Percentiles rank a stretch among this genome's conserved stretches.
Evolutionary conservation across 1,140 invertebrate genomes (phyloP).

Genomic region (Drosophila quadrilineata): DNA sequence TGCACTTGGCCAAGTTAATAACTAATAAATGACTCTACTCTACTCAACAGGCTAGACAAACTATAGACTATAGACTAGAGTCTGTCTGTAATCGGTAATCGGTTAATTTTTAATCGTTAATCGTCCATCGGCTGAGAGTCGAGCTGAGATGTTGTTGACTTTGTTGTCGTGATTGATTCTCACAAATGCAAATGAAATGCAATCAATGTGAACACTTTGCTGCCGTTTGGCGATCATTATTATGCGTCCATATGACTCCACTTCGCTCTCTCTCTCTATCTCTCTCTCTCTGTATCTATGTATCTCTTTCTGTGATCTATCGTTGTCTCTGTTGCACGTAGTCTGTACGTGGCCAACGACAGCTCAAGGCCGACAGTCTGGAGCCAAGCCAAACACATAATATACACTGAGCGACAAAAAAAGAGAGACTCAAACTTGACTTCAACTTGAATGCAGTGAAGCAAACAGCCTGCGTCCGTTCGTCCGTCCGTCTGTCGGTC

Average conservation of each 20-base stretch:
- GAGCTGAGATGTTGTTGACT: not conserved
- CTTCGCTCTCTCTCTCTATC: conserved; percentile 74
- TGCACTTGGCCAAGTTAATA: conserved; percentile 48
- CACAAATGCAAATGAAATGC: conserved; percentile 76
- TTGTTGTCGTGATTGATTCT: conserved; percentile 62
- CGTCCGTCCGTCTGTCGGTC: not conserved
- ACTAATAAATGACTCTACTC: conserved; percentile 42
- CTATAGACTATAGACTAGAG: conserved; percentile 2
- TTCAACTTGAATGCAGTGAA: conserved; percentile 14
- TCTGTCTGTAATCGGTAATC: not conserved
- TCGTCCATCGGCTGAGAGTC: not conserved
- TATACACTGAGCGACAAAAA: not conserved
- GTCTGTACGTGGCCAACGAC: conserved; percentile 58
- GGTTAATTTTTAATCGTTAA: no score
- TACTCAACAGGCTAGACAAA: conserved; percentile 22
- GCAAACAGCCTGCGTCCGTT: no score
- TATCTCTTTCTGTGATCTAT: no score
- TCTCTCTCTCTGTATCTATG: no score
- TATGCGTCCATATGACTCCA: conserved; percentile 57
- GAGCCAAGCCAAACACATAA: conserved; percentile 9
- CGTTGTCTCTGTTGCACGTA: no score
- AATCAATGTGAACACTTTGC: conserved; percentile 61
- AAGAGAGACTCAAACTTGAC: not conserved
- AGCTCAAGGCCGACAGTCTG: conserved; percentile 74
- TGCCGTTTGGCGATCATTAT: conserved; percentile 48